phyloP scores from a whole-genome alignment of 2,113 vertebrate genomes.

The Synodontis membranacea region DNA sequence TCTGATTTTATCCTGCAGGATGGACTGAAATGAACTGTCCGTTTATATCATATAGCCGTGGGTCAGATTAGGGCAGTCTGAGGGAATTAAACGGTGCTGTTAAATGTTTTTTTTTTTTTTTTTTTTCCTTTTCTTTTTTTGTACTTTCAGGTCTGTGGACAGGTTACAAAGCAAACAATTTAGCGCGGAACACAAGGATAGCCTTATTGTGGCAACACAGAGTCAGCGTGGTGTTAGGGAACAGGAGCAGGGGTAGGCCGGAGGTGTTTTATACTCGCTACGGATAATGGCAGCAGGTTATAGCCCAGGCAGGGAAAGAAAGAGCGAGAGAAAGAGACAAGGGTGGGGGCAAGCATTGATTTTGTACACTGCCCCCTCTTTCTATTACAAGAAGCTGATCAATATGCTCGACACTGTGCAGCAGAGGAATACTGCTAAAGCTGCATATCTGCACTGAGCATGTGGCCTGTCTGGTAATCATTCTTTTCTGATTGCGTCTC shows the following conservation, averaged over 20 bases:
- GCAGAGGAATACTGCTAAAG: conserved; percentile 53
- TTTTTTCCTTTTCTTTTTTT: conserved; percentile 11
- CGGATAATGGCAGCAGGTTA: conserved; percentile 66
- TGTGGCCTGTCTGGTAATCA: conserved; percentile 65
- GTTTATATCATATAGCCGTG: conserved; percentile 34
- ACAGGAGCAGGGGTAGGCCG: conserved; percentile 33
- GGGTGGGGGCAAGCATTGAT: conserved; percentile 68
- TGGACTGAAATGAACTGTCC: conserved; percentile 54
- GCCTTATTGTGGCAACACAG: conserved; percentile 36
- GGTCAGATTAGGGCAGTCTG: background rate
- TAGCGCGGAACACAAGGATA: conserved; percentile 19
- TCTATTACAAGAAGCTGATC: conserved; percentile 75
- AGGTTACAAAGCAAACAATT: conserved; percentile 43
- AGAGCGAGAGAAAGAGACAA: conserved; percentile 25
- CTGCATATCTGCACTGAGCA: conserved; percentile 61
- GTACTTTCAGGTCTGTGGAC: conserved; percentile 30
- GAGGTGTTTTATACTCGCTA: conserved; percentile 67
- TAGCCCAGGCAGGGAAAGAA: conserved; percentile 48
- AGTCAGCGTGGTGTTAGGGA: conserved; percentile 6
- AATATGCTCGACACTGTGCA: conserved; percentile 65
- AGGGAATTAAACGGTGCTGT: background rate
- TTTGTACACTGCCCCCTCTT: conserved; percentile 75
- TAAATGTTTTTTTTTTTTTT: background rate
- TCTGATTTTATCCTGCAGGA: conserved; percentile 58
- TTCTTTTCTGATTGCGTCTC: conserved; percentile 64